Conservation (phyloP, 2,797 vertebrate genomes). For the Sciurus vulgaris region DNA sequence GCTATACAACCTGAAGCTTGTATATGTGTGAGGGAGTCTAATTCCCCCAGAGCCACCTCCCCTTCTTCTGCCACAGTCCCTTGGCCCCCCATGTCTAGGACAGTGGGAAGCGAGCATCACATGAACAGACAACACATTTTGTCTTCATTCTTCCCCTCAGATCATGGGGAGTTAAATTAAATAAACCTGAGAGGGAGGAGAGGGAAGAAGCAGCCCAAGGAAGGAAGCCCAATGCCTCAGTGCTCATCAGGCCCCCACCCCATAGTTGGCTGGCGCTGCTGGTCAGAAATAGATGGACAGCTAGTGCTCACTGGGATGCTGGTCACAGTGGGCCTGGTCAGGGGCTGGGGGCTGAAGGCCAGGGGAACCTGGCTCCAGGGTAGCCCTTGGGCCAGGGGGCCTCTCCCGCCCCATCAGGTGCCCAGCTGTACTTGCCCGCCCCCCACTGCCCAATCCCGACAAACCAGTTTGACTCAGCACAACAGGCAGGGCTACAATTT, state of each 20-base stretch:
- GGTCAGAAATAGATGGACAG: neutral
- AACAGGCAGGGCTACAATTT: constrained; percentile 86
- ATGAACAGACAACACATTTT: constrained; percentile 73
- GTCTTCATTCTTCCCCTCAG: constrained; percentile 75
- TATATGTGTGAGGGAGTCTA: neutral
- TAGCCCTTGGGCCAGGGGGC: constrained; percentile 53
- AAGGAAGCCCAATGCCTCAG: constrained; percentile 54
- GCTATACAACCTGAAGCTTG: neutral
- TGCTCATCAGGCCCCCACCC: neutral
- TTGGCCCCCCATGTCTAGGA: neutral
- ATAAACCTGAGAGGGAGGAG: constrained; percentile 75
- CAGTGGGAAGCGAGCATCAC: constrained; percentile 43
- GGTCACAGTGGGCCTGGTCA: neutral
- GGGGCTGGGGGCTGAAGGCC: neutral
- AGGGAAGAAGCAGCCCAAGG: constrained; percentile 28
- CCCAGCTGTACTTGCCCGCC: constrained; percentile 75
- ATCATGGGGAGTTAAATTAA: constrained; percentile 78
- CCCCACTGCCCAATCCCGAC: constrained; percentile 87
- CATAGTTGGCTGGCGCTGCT: neutral
- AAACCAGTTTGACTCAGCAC: constrained; percentile 92
- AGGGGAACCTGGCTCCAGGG: constrained; percentile 23
- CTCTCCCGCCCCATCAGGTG: constrained; percentile 66
- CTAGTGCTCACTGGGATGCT: neutral
- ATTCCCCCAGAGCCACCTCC: neutral
- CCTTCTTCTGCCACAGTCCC: neutral